Evolutionary conservation across 1,140 invertebrate species (phyloP).

Genomic region (Anastatus disparis): DNA sequence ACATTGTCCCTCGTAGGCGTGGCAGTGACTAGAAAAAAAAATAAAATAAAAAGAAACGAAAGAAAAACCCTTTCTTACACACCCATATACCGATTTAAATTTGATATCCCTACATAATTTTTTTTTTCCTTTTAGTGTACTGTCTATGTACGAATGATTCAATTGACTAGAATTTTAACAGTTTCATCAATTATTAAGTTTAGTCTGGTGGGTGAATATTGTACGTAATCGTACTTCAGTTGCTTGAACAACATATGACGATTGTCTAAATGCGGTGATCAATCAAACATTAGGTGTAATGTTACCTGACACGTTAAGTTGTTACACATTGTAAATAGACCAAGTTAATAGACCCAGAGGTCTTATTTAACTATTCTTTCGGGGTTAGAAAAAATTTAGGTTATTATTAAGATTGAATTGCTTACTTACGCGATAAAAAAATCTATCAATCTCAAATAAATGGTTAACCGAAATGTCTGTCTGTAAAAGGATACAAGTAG

Average conservation of each 20-base stretch:
- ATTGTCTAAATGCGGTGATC: background rate
- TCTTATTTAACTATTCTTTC: background rate
- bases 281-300: conserved; percentile 2
- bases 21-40: background rate
- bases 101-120: too few relatives aligned
- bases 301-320: conserved; percentile 21
- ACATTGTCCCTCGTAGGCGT: conserved; percentile 33
- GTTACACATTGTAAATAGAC: background rate
- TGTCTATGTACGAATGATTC: background rate
- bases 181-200: conserved; percentile 27
- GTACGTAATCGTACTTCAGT: background rate
- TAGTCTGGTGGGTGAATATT: background rate
- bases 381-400: background rate
- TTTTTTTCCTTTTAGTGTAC: background rate
- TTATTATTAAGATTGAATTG: background rate
- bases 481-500: too few relatives aligned
- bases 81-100: too few relatives aligned
- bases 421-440: background rate
- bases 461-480: too few relatives aligned
- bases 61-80: conserved; percentile 14
- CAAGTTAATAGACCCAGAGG: background rate
- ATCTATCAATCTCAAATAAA: conserved; percentile 1
- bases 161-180: background rate
- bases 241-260: background rate
- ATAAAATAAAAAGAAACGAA: background rate